Conservation (phyloP, 2,113 vertebrate species). For the Bubo bubo region DNA sequence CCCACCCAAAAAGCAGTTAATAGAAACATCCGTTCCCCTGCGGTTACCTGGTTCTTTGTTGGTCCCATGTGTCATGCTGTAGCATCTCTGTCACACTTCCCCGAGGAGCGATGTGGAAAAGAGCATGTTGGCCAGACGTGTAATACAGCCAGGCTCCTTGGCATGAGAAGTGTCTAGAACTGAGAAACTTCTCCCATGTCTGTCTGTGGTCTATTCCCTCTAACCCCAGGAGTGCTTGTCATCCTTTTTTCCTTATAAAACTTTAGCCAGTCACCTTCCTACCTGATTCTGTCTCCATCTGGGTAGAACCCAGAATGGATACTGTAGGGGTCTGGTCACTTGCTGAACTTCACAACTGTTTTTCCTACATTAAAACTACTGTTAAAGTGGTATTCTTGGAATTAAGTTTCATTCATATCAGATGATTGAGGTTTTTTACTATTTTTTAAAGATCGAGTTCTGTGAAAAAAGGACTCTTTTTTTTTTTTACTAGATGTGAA, state of each 20-base stretch:
- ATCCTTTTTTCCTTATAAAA: background rate
- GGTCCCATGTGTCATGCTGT: background rate
- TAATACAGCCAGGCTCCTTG: background rate
- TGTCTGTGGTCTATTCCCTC: background rate
- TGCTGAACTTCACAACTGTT: background rate
- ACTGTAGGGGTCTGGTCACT: background rate
- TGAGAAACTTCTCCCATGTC: background rate
- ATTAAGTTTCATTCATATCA: background rate
- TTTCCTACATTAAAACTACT: background rate
- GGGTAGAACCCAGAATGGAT: background rate
- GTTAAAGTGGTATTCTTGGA: background rate
- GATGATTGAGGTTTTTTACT: rapidly evolving
- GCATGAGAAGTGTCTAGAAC: background rate
- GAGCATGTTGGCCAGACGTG: background rate
- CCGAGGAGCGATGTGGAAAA: background rate
- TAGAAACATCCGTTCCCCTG: background rate
- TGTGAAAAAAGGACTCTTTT: background rate
- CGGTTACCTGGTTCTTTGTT: background rate
- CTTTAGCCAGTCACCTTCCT: background rate
- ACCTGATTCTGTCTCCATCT: background rate
- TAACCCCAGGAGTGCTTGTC: background rate
- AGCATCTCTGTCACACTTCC: background rate
- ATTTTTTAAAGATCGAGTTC: background rate
- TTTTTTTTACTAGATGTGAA: background rate
- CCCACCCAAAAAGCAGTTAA: background rate